Percentiles rank a stretch among this genome's conserved stretches.
Evolutionary conservation across 2,797 vertebrate species (phyloP).

Genomic region (Pristis pectinata): DNA sequence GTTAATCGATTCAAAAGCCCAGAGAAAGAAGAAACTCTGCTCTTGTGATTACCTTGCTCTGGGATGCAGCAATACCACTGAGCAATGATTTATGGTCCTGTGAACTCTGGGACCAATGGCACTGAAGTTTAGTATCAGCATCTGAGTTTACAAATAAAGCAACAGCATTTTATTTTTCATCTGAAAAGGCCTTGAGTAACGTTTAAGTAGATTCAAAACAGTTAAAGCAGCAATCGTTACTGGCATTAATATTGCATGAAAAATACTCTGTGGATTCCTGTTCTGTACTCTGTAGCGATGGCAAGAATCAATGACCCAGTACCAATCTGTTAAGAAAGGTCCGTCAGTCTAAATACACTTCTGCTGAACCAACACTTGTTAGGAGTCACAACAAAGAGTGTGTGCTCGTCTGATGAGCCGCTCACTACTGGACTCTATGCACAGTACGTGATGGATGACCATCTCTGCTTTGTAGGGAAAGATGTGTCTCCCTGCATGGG

Average conservation of each 20-base stretch:
- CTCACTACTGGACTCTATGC: conserved; percentile 82
- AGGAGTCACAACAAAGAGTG: conserved; percentile 98
- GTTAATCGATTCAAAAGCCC: not conserved
- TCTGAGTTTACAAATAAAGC: not conserved
- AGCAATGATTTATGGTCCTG: not conserved
- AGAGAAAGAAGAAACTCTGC: not conserved
- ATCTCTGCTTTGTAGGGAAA: conserved; percentile 70
- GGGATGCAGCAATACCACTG: not conserved
- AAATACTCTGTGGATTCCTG: not conserved
- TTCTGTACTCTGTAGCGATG: not conserved
- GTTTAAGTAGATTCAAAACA: not conserved
- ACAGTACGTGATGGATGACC: conserved; percentile 98
- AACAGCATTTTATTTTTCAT: not conserved
- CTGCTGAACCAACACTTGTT: conserved; percentile 99
- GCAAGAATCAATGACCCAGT: conserved; percentile 90
- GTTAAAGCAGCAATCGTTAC: not conserved
- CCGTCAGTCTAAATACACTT: conserved; percentile 99
- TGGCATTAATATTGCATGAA: conserved; percentile 1
- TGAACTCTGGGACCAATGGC: not conserved
- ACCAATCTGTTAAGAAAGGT: conserved; percentile 99
- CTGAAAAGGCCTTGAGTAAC: not conserved
- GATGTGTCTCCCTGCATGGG: conserved; percentile 72
- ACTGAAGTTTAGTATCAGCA: conserved; percentile 2
- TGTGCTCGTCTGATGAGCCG: conserved; percentile 93
- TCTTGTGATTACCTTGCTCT: not conserved